phyloP scores from a whole-genome alignment of 1,140 invertebrate species.

The honey bee (Apis mellifera) region DNA sequence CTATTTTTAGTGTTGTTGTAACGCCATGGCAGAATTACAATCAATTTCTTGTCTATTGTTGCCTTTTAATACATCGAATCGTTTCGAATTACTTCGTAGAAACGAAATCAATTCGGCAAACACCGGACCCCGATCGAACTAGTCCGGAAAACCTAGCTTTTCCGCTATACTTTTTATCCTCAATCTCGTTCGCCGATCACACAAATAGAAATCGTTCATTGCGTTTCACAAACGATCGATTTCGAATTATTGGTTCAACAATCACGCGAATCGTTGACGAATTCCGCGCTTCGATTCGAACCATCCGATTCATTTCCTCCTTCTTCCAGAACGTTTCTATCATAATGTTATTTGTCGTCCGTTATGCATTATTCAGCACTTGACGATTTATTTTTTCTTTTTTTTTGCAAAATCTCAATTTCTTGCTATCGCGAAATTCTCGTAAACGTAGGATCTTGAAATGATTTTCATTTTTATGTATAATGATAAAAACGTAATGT shows the following conservation, averaged over 20 bases:
- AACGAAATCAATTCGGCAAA: slow-evolving; percentile 12
- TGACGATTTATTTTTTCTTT: neutral
- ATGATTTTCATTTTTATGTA: too few relatives aligned
- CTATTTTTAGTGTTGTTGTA: neutral
- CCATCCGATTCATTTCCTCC: neutral
- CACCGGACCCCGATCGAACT: neutral
- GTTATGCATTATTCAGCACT: slow-evolving; percentile 48
- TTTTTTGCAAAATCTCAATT: neutral
- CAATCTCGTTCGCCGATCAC: neutral
- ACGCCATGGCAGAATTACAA: neutral
- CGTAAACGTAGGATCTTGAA: too few relatives aligned
- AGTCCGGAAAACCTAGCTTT: neutral
- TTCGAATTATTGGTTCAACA: slow-evolving; percentile 8
- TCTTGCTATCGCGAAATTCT: neutral
- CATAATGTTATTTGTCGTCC: slow-evolving; percentile 42
- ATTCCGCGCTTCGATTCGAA: neutral
- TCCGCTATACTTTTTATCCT: neutral
- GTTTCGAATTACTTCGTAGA: slow-evolving; percentile 4
- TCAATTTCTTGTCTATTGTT: slow-evolving; percentile 17
- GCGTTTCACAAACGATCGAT: neutral
- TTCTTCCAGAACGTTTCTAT: neutral
- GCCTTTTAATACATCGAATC: slow-evolving; percentile 24
- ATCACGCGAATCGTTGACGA: neutral
- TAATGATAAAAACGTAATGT: too few relatives aligned
- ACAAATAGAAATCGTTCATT: neutral